Conservation (phyloP, 2,113 vertebrate genomes). For the Microtus montanus region DNA sequence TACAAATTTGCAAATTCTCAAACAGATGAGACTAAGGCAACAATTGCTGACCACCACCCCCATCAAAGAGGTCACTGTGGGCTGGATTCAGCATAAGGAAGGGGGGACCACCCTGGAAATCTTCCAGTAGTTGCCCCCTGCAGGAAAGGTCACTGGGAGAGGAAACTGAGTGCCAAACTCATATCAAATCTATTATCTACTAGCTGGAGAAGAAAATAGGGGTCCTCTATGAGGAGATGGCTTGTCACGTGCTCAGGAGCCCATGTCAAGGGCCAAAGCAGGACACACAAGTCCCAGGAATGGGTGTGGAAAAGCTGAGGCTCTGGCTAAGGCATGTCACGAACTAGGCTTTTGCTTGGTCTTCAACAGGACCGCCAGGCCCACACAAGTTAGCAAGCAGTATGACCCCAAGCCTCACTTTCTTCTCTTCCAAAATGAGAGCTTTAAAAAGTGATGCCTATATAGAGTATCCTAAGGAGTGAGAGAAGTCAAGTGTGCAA, state of each 20-base stretch:
- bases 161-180: background rate
- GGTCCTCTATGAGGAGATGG: too few relatives aligned
- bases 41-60: rapidly evolving
- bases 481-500: background rate
- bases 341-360: rapidly evolving
- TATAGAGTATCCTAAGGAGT: background rate
- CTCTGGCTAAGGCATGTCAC: rapidly evolving
- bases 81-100: background rate
- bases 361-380: rapidly evolving
- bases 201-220: too few relatives aligned
- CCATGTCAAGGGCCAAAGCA: too few relatives aligned
- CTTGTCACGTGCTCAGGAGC: background rate
- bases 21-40: rapidly evolving
- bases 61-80: background rate
- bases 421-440: background rate
- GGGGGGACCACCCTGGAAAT: background rate
- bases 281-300: rapidly evolving
- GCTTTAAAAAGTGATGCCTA: background rate
- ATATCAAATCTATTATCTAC: background rate
- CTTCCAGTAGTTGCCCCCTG: rapidly evolving
- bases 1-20: background rate
- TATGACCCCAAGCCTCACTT: rapidly evolving
- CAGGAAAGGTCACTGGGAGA: background rate
- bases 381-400: rapidly evolving
- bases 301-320: rapidly evolving